These are phyloP conservation scores for Patella ulyssiponensis DNA, from an alignment of 2,888 invertebrate species.

Conservation along the genomic window DNA sequence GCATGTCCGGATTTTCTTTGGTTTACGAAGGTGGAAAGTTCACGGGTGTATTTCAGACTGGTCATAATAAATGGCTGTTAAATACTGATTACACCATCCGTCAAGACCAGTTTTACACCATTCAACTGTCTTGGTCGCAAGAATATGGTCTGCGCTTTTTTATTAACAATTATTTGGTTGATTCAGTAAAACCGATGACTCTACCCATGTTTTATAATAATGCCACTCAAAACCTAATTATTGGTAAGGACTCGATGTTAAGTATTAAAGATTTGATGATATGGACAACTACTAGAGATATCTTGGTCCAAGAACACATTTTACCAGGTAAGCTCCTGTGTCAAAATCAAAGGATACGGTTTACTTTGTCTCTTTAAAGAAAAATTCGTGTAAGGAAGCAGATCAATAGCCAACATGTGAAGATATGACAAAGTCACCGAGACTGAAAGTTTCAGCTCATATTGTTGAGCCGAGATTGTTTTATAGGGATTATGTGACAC, in stretches of 20 bases:
- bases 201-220: not conserved
- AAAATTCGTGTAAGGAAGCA: too few species aligned
- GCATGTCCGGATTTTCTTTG: constrained; percentile 16
- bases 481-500: too few species aligned
- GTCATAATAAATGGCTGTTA: constrained; percentile 22
- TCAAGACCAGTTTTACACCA: not conserved
- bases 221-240: constrained; percentile 1
- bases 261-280: constrained; percentile 16
- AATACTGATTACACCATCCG: constrained; percentile 16
- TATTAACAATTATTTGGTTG: constrained; percentile 13
- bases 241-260: constrained; percentile 18
- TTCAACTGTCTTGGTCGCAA: constrained; percentile 23
- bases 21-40: constrained; percentile 21
- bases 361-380: too few species aligned
- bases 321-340: constrained; percentile 11
- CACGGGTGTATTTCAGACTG: constrained; percentile 16
- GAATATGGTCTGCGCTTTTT: constrained; percentile 10
- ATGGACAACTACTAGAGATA: constrained; percentile 17
- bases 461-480: too few species aligned
- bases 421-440: too few species aligned
- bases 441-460: too few species aligned
- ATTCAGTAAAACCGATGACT: not conserved
- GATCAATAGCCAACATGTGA: too few species aligned
- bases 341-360: not conserved
- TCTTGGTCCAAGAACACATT: constrained; percentile 22